These are phyloP conservation scores for Diogma glabrata DNA, from an alignment of 2,888 invertebrate species.

Conservation along the genomic window DNA sequence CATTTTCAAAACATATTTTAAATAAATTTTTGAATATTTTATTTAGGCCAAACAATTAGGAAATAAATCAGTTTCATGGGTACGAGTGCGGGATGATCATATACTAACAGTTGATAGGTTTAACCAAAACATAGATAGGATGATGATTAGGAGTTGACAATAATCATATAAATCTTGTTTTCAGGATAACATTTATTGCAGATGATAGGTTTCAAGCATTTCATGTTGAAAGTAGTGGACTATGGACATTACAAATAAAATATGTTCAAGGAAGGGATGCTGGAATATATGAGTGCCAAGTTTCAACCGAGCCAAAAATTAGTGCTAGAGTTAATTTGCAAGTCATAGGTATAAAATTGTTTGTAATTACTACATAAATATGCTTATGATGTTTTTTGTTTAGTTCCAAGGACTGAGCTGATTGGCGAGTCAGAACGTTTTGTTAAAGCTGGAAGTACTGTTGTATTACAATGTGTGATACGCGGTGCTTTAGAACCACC, in stretches of 20 bases:
- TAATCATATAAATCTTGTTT: constrained; percentile 17
- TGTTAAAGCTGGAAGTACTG: constrained; percentile 83
- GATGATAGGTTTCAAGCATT: constrained; percentile 86
- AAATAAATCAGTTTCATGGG: constrained; percentile 90
- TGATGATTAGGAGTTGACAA: background rate
- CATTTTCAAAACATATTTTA: no score
- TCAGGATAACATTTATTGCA: constrained; percentile 69
- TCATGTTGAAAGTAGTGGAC: constrained; percentile 56
- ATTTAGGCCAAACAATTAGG: constrained; percentile 79
- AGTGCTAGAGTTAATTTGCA: constrained; percentile 85
- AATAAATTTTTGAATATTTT: no score
- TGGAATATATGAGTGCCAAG: constrained; percentile 88
- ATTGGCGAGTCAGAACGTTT: constrained; percentile 79
- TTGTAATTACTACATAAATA: no score
- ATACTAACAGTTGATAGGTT: constrained; percentile 82
- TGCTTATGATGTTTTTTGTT: no score
- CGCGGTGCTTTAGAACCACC: constrained; percentile 84
- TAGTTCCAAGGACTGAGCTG: constrained; percentile 88
- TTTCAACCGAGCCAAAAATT: constrained; percentile 81
- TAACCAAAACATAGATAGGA: background rate
- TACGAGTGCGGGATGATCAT: constrained; percentile 77
- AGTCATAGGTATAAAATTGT: constrained; percentile 78
- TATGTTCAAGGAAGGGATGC: constrained; percentile 85
- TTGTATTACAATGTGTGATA: constrained; percentile 80
- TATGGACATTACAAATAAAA: constrained; percentile 86